Conservation (phyloP, 2,113 vertebrate genomes). For the Pao palembangensis region DNA sequence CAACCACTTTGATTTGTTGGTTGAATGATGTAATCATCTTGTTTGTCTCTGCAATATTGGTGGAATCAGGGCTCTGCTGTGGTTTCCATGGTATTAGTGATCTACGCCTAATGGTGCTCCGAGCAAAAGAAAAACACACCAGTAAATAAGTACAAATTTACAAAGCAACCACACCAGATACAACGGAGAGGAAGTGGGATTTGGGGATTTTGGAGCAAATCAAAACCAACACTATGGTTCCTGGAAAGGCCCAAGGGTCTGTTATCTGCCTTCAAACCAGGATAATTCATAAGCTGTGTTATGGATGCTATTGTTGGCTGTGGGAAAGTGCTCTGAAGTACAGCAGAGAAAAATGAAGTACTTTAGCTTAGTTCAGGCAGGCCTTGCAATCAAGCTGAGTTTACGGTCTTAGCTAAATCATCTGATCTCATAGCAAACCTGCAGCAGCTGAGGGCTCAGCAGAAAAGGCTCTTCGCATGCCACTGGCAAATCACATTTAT, state of each 20-base stretch:
- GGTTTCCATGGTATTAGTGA: constrained; percentile 11
- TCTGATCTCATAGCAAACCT: background rate
- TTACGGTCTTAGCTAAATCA: background rate
- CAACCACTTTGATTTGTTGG: no score
- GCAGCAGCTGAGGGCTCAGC: background rate
- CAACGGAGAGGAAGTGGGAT: constrained; percentile 16
- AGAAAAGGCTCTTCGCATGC: background rate
- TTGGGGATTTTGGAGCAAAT: constrained; percentile 34
- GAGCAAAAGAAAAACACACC: constrained; percentile 40
- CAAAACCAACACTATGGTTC: constrained; percentile 30
- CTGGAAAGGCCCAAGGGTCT: constrained; percentile 30
- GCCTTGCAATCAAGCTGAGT: background rate
- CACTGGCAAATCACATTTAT: background rate
- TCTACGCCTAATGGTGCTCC: background rate
- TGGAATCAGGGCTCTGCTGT: constrained; percentile 11
- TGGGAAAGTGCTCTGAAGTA: constrained; percentile 33
- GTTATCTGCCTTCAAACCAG: constrained; percentile 51
- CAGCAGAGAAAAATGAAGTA: background rate
- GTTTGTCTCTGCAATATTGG: background rate
- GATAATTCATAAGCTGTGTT: constrained; percentile 51
- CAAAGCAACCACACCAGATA: constrained; percentile 17
- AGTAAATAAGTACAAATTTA: constrained; percentile 23
- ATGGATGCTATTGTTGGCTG: constrained; percentile 51
- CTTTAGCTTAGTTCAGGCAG: background rate
- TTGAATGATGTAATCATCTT: no score